Evolutionary conservation across 2,888 invertebrate species (phyloP), one percentile per base, ranked within the genome.

Genomic region (Dicyrtoma fusca): DNA sequence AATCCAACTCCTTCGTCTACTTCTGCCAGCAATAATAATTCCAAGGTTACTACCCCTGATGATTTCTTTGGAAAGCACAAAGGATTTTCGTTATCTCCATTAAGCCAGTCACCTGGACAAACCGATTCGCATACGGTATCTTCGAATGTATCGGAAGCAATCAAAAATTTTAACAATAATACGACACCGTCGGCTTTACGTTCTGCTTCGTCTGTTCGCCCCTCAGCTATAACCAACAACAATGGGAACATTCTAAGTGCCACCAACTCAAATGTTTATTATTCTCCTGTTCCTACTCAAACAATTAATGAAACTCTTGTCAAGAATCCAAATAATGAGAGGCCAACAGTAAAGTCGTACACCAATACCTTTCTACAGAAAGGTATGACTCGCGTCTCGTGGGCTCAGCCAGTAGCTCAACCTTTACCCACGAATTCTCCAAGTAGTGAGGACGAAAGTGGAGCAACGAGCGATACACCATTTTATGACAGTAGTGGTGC

Each of bases 21-120:
- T 14, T 23, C 45, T 51, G 34, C 53, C 1, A 53, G 64, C 34
- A 71, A 65, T 57, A 71, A 71, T 47, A 71, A 71, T 65, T 49
- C 66, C 14, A 64, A 57, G 21, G 26, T n/a, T 0, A 66, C 59
- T 14, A 42, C 53, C 10, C 68, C 72, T 6, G 75, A 74, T 47
- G 79, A 90, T 81, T 89, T 94, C 84, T 92, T 92, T 83, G 94
- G 94, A 0, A 91, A 92, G 81, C 93, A 92, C 85, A 92, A 92
- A 84, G 94, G 94, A 0, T 94, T 94, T 83, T 90, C 91, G 0
- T 86, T 94, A 57, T 87, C 89, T 0, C 91, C 91, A 0, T 85
- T 90, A 14, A 75, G 74, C 47, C 53, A 69, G n/a, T 64, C 74
- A 14, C 73, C 75, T 2, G 21, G 64, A 13, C 42, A 63, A 1